Evolutionary conservation across 2,113 vertebrate species (phyloP).

Genomic region (Opisthocomus hoazin): DNA sequence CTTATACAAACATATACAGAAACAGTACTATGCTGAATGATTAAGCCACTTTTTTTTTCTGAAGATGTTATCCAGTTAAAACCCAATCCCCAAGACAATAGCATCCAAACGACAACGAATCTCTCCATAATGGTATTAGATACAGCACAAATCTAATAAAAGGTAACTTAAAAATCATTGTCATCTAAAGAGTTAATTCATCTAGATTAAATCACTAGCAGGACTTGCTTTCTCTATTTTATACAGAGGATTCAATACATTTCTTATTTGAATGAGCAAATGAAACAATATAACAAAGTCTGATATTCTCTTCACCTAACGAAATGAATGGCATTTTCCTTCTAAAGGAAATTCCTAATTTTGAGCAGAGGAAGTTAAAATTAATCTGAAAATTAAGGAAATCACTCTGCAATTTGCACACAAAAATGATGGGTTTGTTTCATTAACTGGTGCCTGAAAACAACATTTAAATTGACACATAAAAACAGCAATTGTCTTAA

Average conservation of each 20-base stretch:
- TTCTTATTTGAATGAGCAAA: slow-evolving; percentile 17
- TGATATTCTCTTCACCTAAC: not conserved
- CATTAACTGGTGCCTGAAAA: slow-evolving; percentile 82
- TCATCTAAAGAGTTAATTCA: not conserved
- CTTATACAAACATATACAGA: not conserved
- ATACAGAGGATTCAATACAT: not conserved
- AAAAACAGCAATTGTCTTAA: slow-evolving; percentile 98
- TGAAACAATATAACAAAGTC: not conserved
- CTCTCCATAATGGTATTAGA: not conserved
- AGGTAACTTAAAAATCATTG: not conserved
- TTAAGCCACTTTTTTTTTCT: not conserved
- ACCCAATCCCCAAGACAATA: not conserved
- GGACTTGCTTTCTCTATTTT: not conserved
- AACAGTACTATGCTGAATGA: not conserved
- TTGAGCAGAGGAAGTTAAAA: slow-evolving; percentile 58
- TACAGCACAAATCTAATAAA: not conserved
- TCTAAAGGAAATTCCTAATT: slow-evolving; percentile 54
- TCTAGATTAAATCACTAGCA: not conserved
- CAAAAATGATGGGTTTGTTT: slow-evolving; percentile 78
- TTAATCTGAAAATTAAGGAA: slow-evolving; percentile 50
- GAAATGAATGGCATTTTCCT: not conserved
- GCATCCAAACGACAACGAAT: not conserved
- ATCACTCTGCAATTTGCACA: slow-evolving; percentile 53
- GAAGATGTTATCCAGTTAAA: not conserved
- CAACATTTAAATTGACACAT: slow-evolving; percentile 89